A percentile compares a stretch with the other conserved stretches of the same genome.
These are phyloP conservation scores for Allacma fusca DNA, from an alignment of 2,888 invertebrate species.

Conservation along the genomic window DNA sequence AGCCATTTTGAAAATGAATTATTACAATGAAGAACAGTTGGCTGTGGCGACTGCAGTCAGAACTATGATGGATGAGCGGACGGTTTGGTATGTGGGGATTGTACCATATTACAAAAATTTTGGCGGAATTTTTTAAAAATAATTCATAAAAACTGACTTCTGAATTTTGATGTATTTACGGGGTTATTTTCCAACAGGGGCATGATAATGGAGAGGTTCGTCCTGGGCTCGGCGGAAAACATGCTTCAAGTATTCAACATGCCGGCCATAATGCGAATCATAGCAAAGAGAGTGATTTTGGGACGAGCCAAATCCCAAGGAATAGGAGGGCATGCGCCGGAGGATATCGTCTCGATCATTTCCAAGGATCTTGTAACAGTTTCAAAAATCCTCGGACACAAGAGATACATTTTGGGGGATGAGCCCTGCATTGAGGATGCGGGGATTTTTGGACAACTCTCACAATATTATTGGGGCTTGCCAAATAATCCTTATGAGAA, in stretches of 20 bases:
- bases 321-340: conserved; percentile 52
- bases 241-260: conserved; percentile 9
- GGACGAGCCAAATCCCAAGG: conserved; percentile 30
- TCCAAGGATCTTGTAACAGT: conserved; percentile 49
- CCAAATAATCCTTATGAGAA: conserved; percentile 59
- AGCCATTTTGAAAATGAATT: background rate
- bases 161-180: too few relatives aligned
- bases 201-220: conserved; percentile 34
- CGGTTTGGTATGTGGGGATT: conserved; percentile 25
- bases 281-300: background rate
- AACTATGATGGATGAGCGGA: conserved; percentile 38
- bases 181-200: conserved; percentile 27
- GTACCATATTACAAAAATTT: too few relatives aligned
- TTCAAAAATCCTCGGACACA: conserved; percentile 55
- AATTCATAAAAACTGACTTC: too few relatives aligned
- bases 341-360: conserved; percentile 53
- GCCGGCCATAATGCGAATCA: background rate
- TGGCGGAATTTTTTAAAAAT: too few relatives aligned
- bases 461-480: conserved; percentile 63
- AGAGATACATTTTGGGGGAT: conserved; percentile 57
- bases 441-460: conserved; percentile 64
- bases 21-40: conserved; percentile 25
- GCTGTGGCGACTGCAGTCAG: conserved; percentile 22
- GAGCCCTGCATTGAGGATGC: conserved; percentile 62
- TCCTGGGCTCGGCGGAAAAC: background rate